Percentiles rank a stretch among this genome's conserved stretches.
phyloP scores from a whole-genome alignment of 2,113 vertebrate species.

The Cacatua alba region DNA sequence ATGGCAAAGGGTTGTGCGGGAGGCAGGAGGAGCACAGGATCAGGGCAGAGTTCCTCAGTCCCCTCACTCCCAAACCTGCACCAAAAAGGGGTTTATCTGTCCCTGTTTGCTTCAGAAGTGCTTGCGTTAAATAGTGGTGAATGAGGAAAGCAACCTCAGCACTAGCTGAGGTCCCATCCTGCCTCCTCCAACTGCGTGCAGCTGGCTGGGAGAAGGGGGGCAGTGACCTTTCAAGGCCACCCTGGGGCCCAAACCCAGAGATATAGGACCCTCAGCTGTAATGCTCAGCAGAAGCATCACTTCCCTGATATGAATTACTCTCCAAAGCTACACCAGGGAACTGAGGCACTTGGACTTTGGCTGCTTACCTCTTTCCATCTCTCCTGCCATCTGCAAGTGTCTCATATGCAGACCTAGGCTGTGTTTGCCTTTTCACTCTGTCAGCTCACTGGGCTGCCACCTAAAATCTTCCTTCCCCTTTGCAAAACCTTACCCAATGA shows the following conservation, averaged over 20 bases:
- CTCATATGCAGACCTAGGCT: not conserved
- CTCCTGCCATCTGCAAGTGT: not conserved
- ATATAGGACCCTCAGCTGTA: not conserved
- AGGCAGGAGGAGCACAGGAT: not conserved
- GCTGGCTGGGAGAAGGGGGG: not conserved
- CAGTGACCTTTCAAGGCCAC: not conserved
- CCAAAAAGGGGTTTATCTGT: not conserved
- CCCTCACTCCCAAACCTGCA: not conserved
- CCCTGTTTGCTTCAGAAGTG: not conserved
- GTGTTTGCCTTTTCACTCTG: not conserved
- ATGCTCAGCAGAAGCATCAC: fast-evolving
- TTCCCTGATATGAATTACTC: not conserved
- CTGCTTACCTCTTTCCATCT: not conserved
- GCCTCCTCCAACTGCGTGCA: not conserved
- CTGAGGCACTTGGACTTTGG: fast-evolving
- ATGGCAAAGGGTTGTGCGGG: not conserved
- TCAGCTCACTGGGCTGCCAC: not conserved
- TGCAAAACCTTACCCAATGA: not conserved
- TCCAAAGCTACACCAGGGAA: fast-evolving
- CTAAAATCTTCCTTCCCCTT: not conserved
- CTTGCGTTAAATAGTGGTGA: not conserved
- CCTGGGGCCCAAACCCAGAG: not conserved
- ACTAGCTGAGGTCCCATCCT: not conserved
- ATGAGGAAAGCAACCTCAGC: not conserved
- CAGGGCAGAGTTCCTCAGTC: not conserved